Base-by-base conservation (phyloP, 2,113 vertebrate genomes). In the Mungos mungo region DNA sequence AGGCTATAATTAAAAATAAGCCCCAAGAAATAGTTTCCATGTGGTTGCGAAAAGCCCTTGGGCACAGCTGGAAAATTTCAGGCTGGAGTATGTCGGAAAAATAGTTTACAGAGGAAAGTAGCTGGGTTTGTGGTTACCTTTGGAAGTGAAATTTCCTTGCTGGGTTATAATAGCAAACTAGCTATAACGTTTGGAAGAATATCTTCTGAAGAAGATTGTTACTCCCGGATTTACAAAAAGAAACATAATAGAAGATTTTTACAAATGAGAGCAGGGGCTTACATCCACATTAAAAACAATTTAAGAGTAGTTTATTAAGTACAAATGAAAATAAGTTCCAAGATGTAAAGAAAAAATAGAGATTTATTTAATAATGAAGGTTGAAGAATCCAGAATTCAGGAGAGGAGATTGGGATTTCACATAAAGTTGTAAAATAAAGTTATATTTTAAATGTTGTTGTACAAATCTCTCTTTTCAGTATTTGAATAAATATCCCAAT, bases 1-100 rank as follows among this genome's bases (percentile, higher is more conserved):
- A 97, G 95, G 82, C 95, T 98, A 84, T 98, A 98, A 98, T 98
- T 98, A 98, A 98, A 97, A 98, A 97, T 98, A 98, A 98, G 97
- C 97, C 97, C 94, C 97, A 98, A 98, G 96, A 98, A 98, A 98
- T 98, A 98, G 98, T 98, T 98, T 98, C 98, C 98, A 98, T 98
- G 98, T 98, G 98, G 96, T 97, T 97, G 92, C 29, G 57, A 97
- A 97, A 97, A 98, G 96, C 97, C 90, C 96, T 97, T 94, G 82
- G 97, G 97, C 96, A 98, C 98, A 98, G 98, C 97, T 98, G 98
- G 98, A 97, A 98, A 98, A 97, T 98, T 98, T 98, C 97, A 98
- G 97, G 92, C 97, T 97, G 94, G 98, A 98, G 86, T 97, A 98
- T 98, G 97, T 98, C 97, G 97, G 95, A 98, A 98, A 97, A 98